Base-by-base conservation (phyloP, 2,888 invertebrate species). In the Mechanitis mazaeus region DNA sequence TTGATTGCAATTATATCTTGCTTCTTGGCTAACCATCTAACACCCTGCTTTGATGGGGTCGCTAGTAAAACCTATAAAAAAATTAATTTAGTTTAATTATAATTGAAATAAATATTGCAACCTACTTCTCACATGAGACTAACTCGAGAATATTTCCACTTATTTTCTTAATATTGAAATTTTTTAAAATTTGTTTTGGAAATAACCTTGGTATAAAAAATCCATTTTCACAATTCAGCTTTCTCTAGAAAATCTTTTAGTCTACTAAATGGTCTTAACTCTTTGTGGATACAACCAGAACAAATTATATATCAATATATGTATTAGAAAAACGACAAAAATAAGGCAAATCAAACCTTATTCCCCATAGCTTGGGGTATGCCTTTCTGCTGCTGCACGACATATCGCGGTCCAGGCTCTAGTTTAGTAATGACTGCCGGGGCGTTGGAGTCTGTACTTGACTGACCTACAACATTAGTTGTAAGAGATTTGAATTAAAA, bases 1-100 rank as follows among this genome's bases (percentile, higher is more conserved):
- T 95, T 94, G 7, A 93, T 81, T 1, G 91, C 77, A 60, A 92
- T 85, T 2, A 90, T 82, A 79, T 88, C 83, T 59, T 82, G 84
- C 59, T 85, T 84, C 64, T 84, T 85, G 0, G 78, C 72, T 38
- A 83, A 72, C 64, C 42, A 42, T 42, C 79, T 80, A 12, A 82
- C 67, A 3, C 84, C 84, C 68, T 89, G 87, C 66, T 91, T 91
- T 0, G 82, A 77, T 1, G 90, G 85, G 7, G 88, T 83, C 45
- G 88, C 78, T 33, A 91, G 62, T 56, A 92, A 65, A 42, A 92
- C 83, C 85, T 90, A 72, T 3, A 76, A 74, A 50, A 3, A 50
- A 31, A n/a, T 7, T 20, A 11, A 9, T 3, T 3, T 31, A 3
- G 31, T 31, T 50, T 31, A 31, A 7, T 28, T 12, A 31, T 31